Base-by-base conservation (phyloP, 1,140 invertebrate species). In the Chelonus insularis region DNA sequence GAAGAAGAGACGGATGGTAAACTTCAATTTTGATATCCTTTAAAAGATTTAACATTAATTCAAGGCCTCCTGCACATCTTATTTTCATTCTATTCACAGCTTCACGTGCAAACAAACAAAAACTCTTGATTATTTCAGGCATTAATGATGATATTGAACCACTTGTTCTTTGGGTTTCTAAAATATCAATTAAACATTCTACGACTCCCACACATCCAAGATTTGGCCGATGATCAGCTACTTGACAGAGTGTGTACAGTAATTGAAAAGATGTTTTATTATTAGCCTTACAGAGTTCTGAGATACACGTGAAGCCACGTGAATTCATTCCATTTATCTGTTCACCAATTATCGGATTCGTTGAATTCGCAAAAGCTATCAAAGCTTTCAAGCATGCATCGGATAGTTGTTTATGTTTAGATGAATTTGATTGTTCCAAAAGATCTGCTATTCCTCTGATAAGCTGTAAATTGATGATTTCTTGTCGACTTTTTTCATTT, bases 361-460 rank as follows among this genome's bases (percentile, higher is more conserved):
- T 45, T 0, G 52, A 68, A 1, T 60, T 51, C 2, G 76, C 56
- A 63, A 79, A 77, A 0, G 58, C 62, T 16, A 57, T 64, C 57
- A 78, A 69, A 1, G 79, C 73, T 59, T 81, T 80, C 11, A 81
- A 51, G 60, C 79, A 81, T 5, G 69, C 67, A 48, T 78, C 68
- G 11, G 63, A 18, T 6, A 79, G 58, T 4, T 72, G 69, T 7
- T 41, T 8, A 39, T 72, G 70, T 41, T 71, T 75, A 4, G 45
- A 1, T 9, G 69, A 25, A 12, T 20, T 62, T n/a, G 34, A 58
- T 7, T 58, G 50, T n/a, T 48, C 54, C 6, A 81, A 73, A 25
- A 78, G 48, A 20, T 21, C 14, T 4, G 70, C 69, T 3, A 80
- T 68, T 12, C 56, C 37, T 16, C 47, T 65, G 29, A 81, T 72